Evolutionary conservation across 2,113 vertebrate genomes (phyloP).

Genomic region (Channa argus): DNA sequence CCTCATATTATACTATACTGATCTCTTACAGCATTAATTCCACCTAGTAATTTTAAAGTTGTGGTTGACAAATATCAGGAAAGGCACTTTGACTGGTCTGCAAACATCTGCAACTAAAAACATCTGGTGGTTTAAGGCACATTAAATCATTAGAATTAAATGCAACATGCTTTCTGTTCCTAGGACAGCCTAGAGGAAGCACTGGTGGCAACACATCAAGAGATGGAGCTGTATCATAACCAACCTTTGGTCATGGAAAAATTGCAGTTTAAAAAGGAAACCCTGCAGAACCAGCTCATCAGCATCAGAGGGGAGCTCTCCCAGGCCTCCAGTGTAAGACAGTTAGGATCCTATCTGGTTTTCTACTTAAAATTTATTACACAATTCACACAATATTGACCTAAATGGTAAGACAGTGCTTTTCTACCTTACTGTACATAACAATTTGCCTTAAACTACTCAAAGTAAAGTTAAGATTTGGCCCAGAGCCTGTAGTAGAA

Average conservation of each 20-base stretch:
- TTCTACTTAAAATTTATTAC: no score
- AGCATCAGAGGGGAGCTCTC: conserved; percentile 95
- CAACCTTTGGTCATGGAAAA: conserved; percentile 90
- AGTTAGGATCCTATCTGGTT: no score
- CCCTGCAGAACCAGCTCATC: conserved; percentile 95
- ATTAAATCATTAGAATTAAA: background rate
- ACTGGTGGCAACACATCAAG: conserved; percentile 94
- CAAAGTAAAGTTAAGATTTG: no score
- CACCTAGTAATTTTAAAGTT: no score
- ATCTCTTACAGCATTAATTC: no score
- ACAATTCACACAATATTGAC: no score
- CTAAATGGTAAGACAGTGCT: no score
- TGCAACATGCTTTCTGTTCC: conserved; percentile 18
- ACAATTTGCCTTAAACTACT: no score
- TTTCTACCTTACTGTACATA: no score
- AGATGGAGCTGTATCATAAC: conserved; percentile 92
- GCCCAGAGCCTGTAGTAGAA: no score
- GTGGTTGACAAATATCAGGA: no score
- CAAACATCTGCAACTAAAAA: background rate
- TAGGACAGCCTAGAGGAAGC: conserved; percentile 94
- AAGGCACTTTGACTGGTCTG: no score
- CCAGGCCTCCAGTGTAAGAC: conserved; percentile 92
- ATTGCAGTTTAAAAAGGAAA: conserved; percentile 92
- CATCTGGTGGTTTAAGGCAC: background rate
- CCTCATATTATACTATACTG: background rate